Evolutionary conservation across 2,797 vertebrate genomes (phyloP).

Genomic region (Crypturellus tataupa): DNA sequence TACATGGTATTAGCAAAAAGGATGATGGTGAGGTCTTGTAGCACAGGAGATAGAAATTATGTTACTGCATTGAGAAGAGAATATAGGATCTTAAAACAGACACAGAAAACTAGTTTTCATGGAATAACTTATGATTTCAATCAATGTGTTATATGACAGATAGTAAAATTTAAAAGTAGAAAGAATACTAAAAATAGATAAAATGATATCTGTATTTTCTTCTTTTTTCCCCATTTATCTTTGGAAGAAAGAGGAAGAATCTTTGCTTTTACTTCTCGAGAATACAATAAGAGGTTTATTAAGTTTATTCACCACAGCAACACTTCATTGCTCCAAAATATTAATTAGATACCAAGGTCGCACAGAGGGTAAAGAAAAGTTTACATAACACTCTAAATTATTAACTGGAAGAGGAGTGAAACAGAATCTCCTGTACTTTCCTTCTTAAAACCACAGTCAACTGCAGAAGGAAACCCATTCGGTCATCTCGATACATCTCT

Average conservation of each 20-base stretch:
- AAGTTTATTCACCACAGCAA: neutral
- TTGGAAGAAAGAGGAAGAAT: neutral
- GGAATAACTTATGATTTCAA: neutral
- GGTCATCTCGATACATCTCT: neutral
- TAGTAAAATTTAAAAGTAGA: neutral
- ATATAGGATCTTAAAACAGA: neutral
- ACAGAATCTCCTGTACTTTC: neutral
- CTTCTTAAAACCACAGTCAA: neutral
- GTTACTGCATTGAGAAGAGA: neutral
- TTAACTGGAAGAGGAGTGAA: neutral
- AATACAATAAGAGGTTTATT: neutral
- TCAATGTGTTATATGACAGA: neutral
- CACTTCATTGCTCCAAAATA: neutral
- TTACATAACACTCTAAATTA: neutral
- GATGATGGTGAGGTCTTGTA: neutral
- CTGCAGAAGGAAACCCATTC: neutral
- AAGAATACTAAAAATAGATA: neutral
- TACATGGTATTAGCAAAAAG: neutral
- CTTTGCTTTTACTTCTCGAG: neutral
- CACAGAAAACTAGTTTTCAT: neutral
- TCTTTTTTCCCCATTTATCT: neutral
- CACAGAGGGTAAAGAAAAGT: neutral
- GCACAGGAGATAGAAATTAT: neutral
- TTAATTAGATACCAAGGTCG: neutral
- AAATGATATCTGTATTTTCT: neutral